These are phyloP conservation scores for Hexactinellida sp. DNA, from an alignment of 37 sponge, comb jelly and placozoan species.

Conservation along the genomic window DNA sequence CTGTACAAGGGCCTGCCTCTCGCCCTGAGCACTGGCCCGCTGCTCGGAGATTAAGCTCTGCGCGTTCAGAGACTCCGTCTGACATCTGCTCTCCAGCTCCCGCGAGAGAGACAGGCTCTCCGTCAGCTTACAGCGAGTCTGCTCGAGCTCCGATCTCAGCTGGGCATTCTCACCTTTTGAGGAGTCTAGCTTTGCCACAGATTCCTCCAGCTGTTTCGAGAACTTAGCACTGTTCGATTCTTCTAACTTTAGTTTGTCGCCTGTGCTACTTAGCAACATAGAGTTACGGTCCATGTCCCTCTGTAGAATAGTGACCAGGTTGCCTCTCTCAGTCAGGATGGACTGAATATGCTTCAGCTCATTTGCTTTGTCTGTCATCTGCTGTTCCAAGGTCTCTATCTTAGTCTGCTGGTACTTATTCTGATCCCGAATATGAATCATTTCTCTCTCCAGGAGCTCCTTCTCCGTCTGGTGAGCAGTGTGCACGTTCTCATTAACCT, in stretches of 20 bases:
- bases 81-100: not conserved
- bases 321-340: conserved; percentile 21
- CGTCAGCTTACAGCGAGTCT: not conserved
- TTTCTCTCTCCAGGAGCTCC: conserved; percentile 16
- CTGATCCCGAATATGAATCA: not conserved
- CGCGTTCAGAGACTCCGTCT: not conserved
- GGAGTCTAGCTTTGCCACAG: not conserved
- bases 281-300: conserved; percentile 21
- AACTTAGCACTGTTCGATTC: not conserved
- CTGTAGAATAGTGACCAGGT: conserved; percentile 29
- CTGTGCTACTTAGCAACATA: not conserved
- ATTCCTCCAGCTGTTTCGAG: not conserved
- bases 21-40: not conserved
- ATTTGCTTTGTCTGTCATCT: not conserved
- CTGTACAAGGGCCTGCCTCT: not conserved
- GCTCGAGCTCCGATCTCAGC: not conserved
- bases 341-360: conserved; percentile 19
- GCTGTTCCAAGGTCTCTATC: not conserved
- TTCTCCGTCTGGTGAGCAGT: not conserved
- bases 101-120: not conserved
- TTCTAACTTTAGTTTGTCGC: not conserved
- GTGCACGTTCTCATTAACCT: not conserved
- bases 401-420: not conserved
- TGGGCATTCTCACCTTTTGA: not conserved
- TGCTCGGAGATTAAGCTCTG: not conserved